Base-by-base conservation (phyloP, 2,113 vertebrate species). In the Hippocampus barbouri region DNA sequence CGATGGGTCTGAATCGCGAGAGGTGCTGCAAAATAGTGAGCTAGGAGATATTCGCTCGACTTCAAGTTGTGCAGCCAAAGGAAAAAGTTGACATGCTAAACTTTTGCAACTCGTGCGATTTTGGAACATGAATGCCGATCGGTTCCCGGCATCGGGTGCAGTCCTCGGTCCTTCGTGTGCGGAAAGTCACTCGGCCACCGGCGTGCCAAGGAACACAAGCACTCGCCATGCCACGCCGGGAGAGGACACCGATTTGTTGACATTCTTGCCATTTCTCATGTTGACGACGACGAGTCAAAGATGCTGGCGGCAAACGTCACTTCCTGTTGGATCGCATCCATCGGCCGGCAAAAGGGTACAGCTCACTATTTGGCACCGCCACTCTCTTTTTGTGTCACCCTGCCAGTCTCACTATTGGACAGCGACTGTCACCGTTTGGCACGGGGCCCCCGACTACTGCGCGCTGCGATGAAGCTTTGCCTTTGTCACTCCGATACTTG, bases 191-290 rank as follows among this genome's bases (percentile, higher is more conserved):
- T 38, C 27, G 34, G 60, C n/a, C 5, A 11, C 63, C 23, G 25
- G 63, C 62, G 9, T n/a, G 61, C 62, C 34, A 43, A 21, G 5
- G 21, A 43, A 7, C 14, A 20, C 60, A 9, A 30, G 38, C 60
- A 3, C 60, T 34, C 59, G 6, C 25, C 2, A 25, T 6, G 51
- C 51, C 60, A 34, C 60, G 11, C 60, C 10, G 41, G 27, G 27
- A 30, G 34, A 21, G 38, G 61, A 40, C 3, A 14, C 8, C 20
- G 8, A 43, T 11, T 45, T 65, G 63, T 65, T 65, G 40, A 65
- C 63, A 65, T 65, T 65, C 63, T 65, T 45, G 63, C 45, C 40
- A 65, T 65, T 65, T 65, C 11, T 65, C 21, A 65, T 16, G 40
- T 43, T 65, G 63, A 23, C n/a, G 63, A 15, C n/a, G 59, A 61